phyloP scores from a whole-genome alignment of 2,113 vertebrate species.

The Lucifuga dentata region DNA sequence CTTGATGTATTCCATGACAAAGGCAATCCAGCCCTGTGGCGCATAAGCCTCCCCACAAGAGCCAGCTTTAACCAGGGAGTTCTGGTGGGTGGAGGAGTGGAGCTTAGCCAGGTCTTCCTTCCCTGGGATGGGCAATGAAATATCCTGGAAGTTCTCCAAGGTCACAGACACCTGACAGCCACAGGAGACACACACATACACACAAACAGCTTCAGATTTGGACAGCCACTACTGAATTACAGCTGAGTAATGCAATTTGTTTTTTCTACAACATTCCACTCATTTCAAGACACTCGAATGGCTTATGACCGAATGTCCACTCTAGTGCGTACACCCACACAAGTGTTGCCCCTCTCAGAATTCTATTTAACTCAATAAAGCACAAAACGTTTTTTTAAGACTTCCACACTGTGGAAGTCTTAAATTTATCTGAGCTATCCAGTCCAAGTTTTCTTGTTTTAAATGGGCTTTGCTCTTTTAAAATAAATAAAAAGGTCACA shows the following conservation, averaged over 20 bases:
- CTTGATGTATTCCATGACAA: conserved; percentile 98
- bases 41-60: conserved; percentile 97
- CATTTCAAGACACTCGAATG: background rate
- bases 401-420: no score
- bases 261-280: background rate
- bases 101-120: conserved; percentile 99
- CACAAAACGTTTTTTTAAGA: background rate
- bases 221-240: no score
- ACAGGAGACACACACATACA: conserved; percentile 27
- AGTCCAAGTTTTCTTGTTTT: no score
- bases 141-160: conserved; percentile 98
- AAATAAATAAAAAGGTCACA: no score
- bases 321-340: background rate
- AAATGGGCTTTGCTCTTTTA: no score
- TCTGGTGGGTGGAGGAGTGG: conserved; percentile 95
- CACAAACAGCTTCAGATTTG: background rate
- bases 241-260: background rate
- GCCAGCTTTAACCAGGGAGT: conserved; percentile 92
- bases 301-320: background rate
- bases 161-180: conserved; percentile 91
- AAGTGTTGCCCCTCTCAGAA: background rate
- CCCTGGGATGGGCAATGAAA: conserved; percentile 97
- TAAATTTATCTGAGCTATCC: no score
- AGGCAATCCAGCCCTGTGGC: conserved; percentile 96
- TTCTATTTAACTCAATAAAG: background rate